Evolutionary conservation across 2,888 invertebrate genomes (phyloP), one percentile per base, ranked within the genome.

Genomic region (Apomyelois bistriatella): DNA sequence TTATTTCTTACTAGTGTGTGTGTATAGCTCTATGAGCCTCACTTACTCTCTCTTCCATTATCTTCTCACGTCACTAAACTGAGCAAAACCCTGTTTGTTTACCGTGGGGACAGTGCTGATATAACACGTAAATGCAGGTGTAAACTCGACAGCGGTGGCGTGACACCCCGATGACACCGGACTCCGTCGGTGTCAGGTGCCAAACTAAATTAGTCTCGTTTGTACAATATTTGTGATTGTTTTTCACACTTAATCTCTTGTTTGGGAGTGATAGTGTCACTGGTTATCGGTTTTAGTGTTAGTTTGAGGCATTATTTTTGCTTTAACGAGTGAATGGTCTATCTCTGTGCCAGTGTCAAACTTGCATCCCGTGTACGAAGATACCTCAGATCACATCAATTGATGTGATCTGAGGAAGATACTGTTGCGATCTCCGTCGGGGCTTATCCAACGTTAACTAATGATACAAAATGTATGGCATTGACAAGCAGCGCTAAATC

Each of bases 91-190:
- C 5, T 10, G 9, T 41, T 36, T 36, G n/a, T 41, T 41, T 17
- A n/a, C 41, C 1, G 10, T 41, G 41, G 41, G 41, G 17, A 41
- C 17, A 9, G n/a, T 41, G 22, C n/a, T n/a, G 41, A 41, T 41
- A 41, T n/a, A 10, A 17, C 17, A 41, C 41, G 22, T n/a, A 41
- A 41, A 41, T n/a, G 41, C 41, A 41, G 41, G 41, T 41, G 41
- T 22, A 22, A 22, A n/a, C 4, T 41, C n/a, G 22, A 22, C n/a
- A 22, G 15, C 10, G 13, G 7, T 5, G 6, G 12, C 38, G 3
- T 38, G 38, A 38, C 38, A 38, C 38, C 13, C 12, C 6, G 15
- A 13, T 38, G n/a, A 6, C 5, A 38, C 13, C 12, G 38, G 12
- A 4, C 6, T 6, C 8, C 13, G 4, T 38, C 7, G 1, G 10